Conservation (phyloP, 64 coral and sea anemone genomes). For the Orbicella faveolata region DNA sequence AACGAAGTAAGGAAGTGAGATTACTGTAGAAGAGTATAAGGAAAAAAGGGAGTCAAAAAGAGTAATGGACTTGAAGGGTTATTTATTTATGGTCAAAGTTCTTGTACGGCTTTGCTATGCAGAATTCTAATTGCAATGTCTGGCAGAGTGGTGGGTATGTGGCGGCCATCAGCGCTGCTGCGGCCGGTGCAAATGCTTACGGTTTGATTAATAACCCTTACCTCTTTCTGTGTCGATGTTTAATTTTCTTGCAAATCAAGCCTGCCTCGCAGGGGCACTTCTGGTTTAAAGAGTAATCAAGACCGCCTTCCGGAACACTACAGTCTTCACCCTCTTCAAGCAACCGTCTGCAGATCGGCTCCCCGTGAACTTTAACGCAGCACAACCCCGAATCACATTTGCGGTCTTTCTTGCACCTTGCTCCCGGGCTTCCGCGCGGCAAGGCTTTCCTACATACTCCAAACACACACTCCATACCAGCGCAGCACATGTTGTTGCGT, state of each 20-base stretch:
- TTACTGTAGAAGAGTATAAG: background rate
- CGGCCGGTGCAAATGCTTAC: background rate
- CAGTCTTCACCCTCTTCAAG: slow-evolving; percentile 82
- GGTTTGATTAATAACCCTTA: background rate
- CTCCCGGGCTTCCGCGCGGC: slow-evolving; percentile 33
- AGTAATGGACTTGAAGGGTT: background rate
- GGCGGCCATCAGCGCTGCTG: background rate
- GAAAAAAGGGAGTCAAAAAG: background rate
- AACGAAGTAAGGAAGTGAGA: background rate
- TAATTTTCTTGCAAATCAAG: slow-evolving; percentile 75
- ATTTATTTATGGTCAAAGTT: background rate
- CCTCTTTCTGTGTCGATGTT: slow-evolving; percentile 63
- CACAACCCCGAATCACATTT: slow-evolving; percentile 85
- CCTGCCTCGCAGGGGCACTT: slow-evolving; percentile 85
- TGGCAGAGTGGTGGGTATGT: background rate
- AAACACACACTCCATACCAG: slow-evolving; percentile 92
- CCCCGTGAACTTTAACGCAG: slow-evolving; percentile 89
- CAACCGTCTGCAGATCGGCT: slow-evolving; percentile 87
- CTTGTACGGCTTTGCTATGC: slow-evolving; percentile 15
- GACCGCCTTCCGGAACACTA: slow-evolving; percentile 71
- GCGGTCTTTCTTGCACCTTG: slow-evolving; percentile 74
- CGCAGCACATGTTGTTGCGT: slow-evolving; percentile 77
- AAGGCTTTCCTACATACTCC: slow-evolving; percentile 78
- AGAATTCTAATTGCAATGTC: background rate
- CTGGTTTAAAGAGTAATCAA: slow-evolving; percentile 87